These are phyloP conservation scores for Mesorhabditis spiculigera DNA, from an alignment of 2,888 invertebrate genomes.

Conservation along the genomic window DNA sequence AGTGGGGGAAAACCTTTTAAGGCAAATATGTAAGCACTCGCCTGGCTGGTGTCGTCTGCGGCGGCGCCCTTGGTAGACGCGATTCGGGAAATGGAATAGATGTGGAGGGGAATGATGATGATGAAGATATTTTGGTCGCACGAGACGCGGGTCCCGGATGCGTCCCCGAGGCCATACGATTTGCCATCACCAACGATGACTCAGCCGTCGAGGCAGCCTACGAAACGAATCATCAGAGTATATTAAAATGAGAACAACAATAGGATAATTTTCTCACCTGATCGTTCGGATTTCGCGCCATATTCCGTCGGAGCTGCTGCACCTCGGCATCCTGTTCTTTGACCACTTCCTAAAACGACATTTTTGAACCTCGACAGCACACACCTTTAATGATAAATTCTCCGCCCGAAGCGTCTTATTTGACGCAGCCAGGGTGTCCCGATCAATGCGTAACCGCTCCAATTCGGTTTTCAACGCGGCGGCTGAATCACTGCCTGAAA, in stretches of 20 bases:
- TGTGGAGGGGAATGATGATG: conserved; percentile 14
- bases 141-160: conserved; percentile 8
- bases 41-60: conserved; percentile 28
- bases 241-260: background rate
- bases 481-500: background rate
- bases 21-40: conserved; percentile 26
- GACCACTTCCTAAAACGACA: conserved; percentile 25
- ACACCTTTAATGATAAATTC: background rate
- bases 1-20: conserved; percentile 10
- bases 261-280: background rate
- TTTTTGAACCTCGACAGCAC: conserved; percentile 17
- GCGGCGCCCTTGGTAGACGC: conserved; percentile 25
- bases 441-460: conserved; percentile 23
- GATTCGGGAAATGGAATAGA: conserved; percentile 14
- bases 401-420: conserved; percentile 25
- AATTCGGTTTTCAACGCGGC: conserved; percentile 27
- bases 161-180: conserved; percentile 22
- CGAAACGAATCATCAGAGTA: background rate
- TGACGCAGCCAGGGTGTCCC: conserved; percentile 22
- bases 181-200: conserved; percentile 24
- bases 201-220: conserved; percentile 7
- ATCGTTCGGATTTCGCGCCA: conserved; percentile 14
- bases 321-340: conserved; percentile 33
- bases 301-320: conserved; percentile 23
- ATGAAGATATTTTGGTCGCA: background rate